Evolutionary conservation across 2,113 vertebrate species (phyloP).

Genomic region (Podarcis muralis): DNA sequence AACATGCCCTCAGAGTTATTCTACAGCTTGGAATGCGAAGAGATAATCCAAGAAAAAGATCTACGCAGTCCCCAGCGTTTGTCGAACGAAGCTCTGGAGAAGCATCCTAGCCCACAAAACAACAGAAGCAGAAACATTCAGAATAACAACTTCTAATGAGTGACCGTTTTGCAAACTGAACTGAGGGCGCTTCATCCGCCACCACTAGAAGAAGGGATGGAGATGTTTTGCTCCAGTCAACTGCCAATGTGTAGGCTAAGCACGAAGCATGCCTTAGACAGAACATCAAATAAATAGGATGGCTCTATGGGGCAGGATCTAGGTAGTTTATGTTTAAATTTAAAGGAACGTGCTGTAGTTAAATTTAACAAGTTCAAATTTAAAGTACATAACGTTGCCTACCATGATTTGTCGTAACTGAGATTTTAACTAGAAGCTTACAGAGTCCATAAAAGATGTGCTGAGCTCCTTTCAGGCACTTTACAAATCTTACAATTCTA

Average conservation of each 20-base stretch:
- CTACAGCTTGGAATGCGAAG: not conserved
- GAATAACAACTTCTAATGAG: no score
- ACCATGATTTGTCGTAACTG: slow-evolving; percentile 2
- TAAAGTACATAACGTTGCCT: not conserved
- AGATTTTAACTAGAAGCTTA: slow-evolving; percentile 3
- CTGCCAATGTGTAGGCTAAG: not conserved
- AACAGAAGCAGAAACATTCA: not conserved
- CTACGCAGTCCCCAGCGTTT: not conserved
- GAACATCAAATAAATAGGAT: not conserved
- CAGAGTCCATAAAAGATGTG: not conserved
- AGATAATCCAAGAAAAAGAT: not conserved
- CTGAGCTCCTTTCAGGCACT: not conserved
- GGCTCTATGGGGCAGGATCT: not conserved
- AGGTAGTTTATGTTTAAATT: not conserved
- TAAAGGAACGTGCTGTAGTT: not conserved
- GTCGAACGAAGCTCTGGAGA: not conserved
- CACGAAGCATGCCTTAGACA: not conserved
- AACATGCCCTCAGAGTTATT: not conserved
- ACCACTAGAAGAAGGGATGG: not conserved
- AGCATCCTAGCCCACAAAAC: not conserved
- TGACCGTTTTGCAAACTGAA: not conserved
- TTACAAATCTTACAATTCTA: slow-evolving; percentile 4
- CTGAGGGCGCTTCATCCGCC: not conserved
- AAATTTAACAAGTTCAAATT: slow-evolving; percentile 30
- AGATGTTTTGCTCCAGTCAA: not conserved